phyloP scores from a whole-genome alignment of 2,888 invertebrate species.

The Lycocerus yunnanus region DNA sequence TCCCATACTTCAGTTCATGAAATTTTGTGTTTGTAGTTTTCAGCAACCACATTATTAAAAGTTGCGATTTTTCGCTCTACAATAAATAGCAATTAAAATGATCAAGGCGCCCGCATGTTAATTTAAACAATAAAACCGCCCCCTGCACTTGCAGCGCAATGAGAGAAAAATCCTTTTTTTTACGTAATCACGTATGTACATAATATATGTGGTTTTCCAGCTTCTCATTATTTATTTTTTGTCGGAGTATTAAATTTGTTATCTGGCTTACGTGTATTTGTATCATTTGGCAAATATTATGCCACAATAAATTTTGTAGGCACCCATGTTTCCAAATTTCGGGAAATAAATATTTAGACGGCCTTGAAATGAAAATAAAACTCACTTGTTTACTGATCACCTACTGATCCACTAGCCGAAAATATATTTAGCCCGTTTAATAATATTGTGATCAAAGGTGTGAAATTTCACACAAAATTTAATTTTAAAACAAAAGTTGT shows the following conservation, averaged over 20 bases:
- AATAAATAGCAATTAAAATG: too few species aligned
- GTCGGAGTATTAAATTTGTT: neutral
- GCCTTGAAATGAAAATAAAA: neutral
- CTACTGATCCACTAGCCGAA: neutral
- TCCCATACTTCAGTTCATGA: neutral
- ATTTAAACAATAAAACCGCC: too few species aligned
- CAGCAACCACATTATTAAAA: neutral
- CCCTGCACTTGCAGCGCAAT: too few species aligned
- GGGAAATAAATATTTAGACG: neutral
- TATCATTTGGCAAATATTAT: neutral
- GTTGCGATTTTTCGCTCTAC: too few species aligned
- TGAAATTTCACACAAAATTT: neutral
- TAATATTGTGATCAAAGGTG: neutral
- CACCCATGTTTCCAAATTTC: neutral
- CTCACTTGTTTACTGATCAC: neutral
- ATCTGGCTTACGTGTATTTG: neutral
- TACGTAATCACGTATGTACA: too few species aligned
- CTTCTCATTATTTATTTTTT: too few species aligned
- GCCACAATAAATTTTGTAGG: neutral
- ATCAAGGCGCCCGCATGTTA: too few species aligned
- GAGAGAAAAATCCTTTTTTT: too few species aligned
- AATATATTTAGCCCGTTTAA: neutral
- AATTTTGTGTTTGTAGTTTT: neutral
- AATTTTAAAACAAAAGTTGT: neutral
- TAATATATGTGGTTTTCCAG: neutral